A percentile compares a stretch with the other conserved stretches of the same genome.
Evolutionary conservation across 2,888 invertebrate species (phyloP).

Genomic region (Lithophane socia): DNA sequence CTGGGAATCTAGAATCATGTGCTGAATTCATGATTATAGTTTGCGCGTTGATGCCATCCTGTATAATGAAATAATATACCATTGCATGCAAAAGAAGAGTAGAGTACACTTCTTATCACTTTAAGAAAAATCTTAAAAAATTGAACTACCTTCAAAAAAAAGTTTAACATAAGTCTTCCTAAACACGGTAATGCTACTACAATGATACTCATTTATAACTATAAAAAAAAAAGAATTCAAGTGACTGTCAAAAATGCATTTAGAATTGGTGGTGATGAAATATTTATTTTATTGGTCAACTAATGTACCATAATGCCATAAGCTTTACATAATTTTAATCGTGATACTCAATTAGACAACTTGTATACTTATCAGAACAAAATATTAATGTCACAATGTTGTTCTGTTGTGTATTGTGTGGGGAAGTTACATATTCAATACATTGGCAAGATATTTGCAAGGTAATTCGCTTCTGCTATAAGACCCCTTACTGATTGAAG

Average conservation of each 20-base stretch:
- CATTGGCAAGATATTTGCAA: background rate
- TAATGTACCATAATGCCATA: slow-evolving; percentile 77
- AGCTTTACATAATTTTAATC: slow-evolving; percentile 85
- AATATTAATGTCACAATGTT: slow-evolving; percentile 81
- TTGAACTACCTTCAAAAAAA: slow-evolving; percentile 2
- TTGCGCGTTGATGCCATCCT: no score
- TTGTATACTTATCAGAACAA: slow-evolving; percentile 80
- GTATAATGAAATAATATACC: no score
- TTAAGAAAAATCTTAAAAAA: background rate
- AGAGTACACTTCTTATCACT: background rate
- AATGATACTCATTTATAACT: slow-evolving; percentile 76
- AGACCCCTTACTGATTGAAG: background rate
- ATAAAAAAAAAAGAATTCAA: slow-evolving; percentile 65
- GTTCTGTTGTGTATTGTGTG: slow-evolving; percentile 77
- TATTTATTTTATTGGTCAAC: slow-evolving; percentile 81
- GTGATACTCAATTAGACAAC: slow-evolving; percentile 85
- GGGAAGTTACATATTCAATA: slow-evolving; percentile 33
- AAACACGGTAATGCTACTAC: slow-evolving; percentile 80
- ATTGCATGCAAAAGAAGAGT: background rate
- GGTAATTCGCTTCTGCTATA: background rate
- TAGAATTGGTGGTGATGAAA: slow-evolving; percentile 82
- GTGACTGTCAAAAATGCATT: slow-evolving; percentile 87
- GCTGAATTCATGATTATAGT: no score
- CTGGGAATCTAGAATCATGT: no score
- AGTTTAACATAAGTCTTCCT: slow-evolving; percentile 67